Evolutionary conservation across 2,113 vertebrate species (phyloP).

Genomic region (Nerophis ophidion): DNA sequence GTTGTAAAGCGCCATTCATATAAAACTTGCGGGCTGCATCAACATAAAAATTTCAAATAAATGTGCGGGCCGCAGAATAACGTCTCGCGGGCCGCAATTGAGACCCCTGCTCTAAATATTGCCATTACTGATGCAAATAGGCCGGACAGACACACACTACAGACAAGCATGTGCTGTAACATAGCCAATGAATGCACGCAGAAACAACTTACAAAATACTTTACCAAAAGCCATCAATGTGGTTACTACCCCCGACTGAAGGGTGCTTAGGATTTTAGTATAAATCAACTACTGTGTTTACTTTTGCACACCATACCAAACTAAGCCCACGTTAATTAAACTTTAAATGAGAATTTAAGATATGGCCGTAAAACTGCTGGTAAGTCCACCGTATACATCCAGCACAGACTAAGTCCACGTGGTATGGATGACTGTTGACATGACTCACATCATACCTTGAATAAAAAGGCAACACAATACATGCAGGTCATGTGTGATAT

Average conservation of each 20-base stretch:
- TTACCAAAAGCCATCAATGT: neutral
- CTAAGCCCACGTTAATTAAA: no score
- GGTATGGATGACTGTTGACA: conserved; percentile 6
- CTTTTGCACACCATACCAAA: no score
- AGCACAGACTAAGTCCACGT: neutral
- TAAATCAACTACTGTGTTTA: neutral
- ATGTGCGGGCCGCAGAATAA: no score
- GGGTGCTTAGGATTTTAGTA: neutral
- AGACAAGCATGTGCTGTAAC: neutral
- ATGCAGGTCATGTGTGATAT: conserved; percentile 24
- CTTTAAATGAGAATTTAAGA: no score
- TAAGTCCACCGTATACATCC: neutral
- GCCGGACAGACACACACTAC: neutral
- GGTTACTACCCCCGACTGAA: neutral
- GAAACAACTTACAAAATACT: no score
- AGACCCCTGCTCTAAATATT: neutral
- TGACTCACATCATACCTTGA: conserved; percentile 15
- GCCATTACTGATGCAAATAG: neutral
- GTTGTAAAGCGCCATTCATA: no score
- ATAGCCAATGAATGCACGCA: no score
- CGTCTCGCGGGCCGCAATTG: no score
- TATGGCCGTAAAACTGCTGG: no score
- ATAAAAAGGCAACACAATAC: conserved; percentile 11
- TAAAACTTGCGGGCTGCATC: no score
- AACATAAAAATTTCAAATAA: no score